A percentile compares a stretch with the other conserved stretches of the same genome.
These are phyloP conservation scores for Schizopygopsis pylzovi DNA, from an alignment of 2,797 vertebrate species.

Conservation along the genomic window DNA sequence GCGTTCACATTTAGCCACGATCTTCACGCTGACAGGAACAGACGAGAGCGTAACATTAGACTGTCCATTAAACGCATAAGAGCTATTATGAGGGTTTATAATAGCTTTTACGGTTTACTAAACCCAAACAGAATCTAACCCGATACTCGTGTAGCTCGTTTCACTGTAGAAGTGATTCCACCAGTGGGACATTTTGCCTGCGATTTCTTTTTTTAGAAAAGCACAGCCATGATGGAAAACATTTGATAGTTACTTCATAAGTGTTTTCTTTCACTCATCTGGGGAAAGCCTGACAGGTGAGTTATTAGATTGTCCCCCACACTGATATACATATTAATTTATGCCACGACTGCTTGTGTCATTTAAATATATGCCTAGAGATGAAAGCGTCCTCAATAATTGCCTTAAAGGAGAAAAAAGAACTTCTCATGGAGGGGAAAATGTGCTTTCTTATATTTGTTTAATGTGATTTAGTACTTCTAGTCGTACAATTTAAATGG, in stretches of 20 bases:
- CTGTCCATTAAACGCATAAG: slow-evolving; percentile 73
- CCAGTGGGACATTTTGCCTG: slow-evolving; percentile 65
- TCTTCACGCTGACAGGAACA: slow-evolving; percentile 67
- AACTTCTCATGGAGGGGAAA: not conserved
- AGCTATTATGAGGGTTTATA: slow-evolving; percentile 66
- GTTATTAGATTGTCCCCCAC: slow-evolving; percentile 80
- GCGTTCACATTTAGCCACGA: slow-evolving; percentile 56
- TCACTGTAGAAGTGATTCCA: slow-evolving; percentile 49
- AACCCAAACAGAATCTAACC: slow-evolving; percentile 74
- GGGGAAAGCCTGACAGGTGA: slow-evolving; percentile 78
- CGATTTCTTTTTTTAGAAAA: slow-evolving; percentile 73
- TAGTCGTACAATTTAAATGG: not conserved
- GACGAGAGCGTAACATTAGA: slow-evolving; percentile 74
- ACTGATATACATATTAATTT: slow-evolving; percentile 84
- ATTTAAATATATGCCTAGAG: slow-evolving; percentile 49
- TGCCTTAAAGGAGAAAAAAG: slow-evolving; percentile 49
- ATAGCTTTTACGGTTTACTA: slow-evolving; percentile 74
- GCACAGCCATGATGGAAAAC: slow-evolving; percentile 70
- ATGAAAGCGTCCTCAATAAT: slow-evolving; percentile 50
- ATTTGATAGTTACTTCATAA: slow-evolving; percentile 77
- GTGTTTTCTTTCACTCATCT: slow-evolving; percentile 76
- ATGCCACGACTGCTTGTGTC: no score
- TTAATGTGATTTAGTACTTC: not conserved
- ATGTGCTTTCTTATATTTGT: slow-evolving; percentile 29
- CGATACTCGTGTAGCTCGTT: slow-evolving; percentile 70